Percentiles rank a stretch among this genome's conserved stretches.
Evolutionary conservation across 2,797 vertebrate species (phyloP).

Genomic region (Aulostomus chinensis): DNA sequence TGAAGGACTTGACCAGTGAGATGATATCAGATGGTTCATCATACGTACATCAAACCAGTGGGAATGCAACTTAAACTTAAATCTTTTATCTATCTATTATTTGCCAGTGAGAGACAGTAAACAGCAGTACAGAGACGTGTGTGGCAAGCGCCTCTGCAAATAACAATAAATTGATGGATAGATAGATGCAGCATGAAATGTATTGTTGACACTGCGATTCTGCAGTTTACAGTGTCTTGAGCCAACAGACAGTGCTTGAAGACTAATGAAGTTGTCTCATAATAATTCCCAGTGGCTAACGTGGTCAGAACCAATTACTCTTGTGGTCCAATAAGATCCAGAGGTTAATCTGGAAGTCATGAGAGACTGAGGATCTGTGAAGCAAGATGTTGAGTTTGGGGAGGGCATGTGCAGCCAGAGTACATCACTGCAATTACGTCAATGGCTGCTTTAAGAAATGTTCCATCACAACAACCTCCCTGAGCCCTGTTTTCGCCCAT

Average conservation of each 20-base stretch:
- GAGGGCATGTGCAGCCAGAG: not conserved
- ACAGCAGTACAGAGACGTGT: no score
- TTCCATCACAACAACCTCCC: not conserved
- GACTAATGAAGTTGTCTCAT: conserved; percentile 2
- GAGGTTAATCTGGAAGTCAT: conserved; percentile 12
- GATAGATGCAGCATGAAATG: no score
- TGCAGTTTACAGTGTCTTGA: no score
- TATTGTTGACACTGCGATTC: no score
- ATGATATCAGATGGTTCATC: conserved; percentile 21
- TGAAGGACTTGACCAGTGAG: conserved; percentile 18
- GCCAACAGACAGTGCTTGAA: not conserved
- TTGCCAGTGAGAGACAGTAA: no score
- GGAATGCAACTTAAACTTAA: no score
- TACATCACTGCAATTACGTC: not conserved
- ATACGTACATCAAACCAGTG: not conserved
- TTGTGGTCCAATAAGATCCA: conserved; percentile 15
- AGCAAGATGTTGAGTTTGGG: not conserved
- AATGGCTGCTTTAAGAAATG: not conserved
- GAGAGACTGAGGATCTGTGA: not conserved
- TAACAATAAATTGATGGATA: no score
- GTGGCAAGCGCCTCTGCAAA: no score
- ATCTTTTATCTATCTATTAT: no score
- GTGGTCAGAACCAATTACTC: conserved; percentile 15
- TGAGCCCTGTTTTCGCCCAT: not conserved
- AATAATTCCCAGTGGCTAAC: conserved; percentile 11